Evolutionary conservation across 2,113 vertebrate species (phyloP).

Genomic region (Austrofundulus limnaeus): DNA sequence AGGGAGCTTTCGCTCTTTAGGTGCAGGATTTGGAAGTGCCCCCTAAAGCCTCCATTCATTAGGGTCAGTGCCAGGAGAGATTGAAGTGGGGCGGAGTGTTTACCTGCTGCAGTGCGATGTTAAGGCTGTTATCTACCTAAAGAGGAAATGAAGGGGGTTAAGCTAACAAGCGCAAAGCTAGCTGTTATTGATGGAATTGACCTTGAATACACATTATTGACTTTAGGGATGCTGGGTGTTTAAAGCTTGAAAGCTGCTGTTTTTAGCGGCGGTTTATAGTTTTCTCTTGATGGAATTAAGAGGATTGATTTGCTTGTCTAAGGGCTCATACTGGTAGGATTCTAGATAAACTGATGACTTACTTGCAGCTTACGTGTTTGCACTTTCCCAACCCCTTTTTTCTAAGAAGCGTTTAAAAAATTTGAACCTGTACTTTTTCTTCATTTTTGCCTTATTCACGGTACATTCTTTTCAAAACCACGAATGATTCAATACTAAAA

Average conservation of each 20-base stretch:
- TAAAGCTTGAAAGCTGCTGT: background rate
- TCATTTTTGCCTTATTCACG: too few relatives aligned
- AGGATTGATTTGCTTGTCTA: slow-evolving; percentile 1
- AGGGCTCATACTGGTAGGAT: background rate
- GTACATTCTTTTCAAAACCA: too few relatives aligned
- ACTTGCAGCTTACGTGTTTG: background rate
- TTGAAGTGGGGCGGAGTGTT: slow-evolving; percentile 32
- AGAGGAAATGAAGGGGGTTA: slow-evolving; percentile 22
- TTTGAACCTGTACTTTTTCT: too few relatives aligned
- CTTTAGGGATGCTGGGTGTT: slow-evolving; percentile 12
- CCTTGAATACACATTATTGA: slow-evolving; percentile 35
- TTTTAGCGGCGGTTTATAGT: background rate
- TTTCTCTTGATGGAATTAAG: background rate
- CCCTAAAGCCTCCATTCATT: slow-evolving; percentile 53
- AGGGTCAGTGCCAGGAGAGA: slow-evolving; percentile 20
- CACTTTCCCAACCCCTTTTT: background rate
- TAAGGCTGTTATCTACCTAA: slow-evolving; percentile 1
- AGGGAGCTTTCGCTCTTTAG: slow-evolving; percentile 21
- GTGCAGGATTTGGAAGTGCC: slow-evolving; percentile 17
- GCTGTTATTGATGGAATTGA: slow-evolving; percentile 35
- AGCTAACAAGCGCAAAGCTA: slow-evolving; percentile 15
- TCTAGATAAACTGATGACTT: background rate
- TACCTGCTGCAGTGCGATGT: slow-evolving; percentile 19
- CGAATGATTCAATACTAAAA: too few relatives aligned
- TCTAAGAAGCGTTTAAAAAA: background rate